Base-by-base conservation (phyloP, 1,140 invertebrate genomes). In the Polypedilum pembai region DNA sequence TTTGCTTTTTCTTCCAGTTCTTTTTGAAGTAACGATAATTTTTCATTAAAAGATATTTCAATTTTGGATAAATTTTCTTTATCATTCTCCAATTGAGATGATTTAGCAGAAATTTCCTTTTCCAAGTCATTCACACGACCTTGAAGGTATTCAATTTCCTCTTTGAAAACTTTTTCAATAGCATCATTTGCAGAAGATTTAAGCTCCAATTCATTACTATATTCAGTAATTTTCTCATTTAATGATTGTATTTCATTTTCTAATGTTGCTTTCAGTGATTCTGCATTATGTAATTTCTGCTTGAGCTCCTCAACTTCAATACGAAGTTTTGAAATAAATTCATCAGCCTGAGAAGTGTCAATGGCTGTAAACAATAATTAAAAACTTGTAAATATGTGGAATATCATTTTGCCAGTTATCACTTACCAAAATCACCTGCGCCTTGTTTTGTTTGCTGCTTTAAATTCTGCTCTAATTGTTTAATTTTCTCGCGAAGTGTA, bases 111-210 rank as follows among this genome's bases (percentile, higher is more conserved):
- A 7, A 15, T 4, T 33, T 78, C 78, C 74, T 80, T 82, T 74
- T 82, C 65, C 1, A 69, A 18, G 0, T 69, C 20, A 20, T 69
- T 69, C 2, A 69, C 7, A 8, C 65, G 76, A 0, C 76, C 76
- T 74, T 85, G 80, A 15, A 83, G 77, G n/a, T 84, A 83, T 1
- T 83, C 81, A 0, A 86, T 81, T 56, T 86, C 85, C 8, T 85
- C 79, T 4, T 77, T 75, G 21, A 82, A 73, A 0, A 78, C 76
- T 40, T 78, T 74, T 76, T 82, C 77, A 73, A 79, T 79, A 45
- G 80, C 79, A 33, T 76, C 73, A 8, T 75, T 80, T 40, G 84
- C 83, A 0, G 81, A 81, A 8, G 79, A 75, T 41, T 84, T 81
- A 17, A 83, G 77, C 33, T 80, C 82, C 17, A 83, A 78, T 76